These are phyloP conservation scores for Taphrorychus bicolor DNA, from an alignment of 2,888 invertebrate species.

Conservation along the genomic window DNA sequence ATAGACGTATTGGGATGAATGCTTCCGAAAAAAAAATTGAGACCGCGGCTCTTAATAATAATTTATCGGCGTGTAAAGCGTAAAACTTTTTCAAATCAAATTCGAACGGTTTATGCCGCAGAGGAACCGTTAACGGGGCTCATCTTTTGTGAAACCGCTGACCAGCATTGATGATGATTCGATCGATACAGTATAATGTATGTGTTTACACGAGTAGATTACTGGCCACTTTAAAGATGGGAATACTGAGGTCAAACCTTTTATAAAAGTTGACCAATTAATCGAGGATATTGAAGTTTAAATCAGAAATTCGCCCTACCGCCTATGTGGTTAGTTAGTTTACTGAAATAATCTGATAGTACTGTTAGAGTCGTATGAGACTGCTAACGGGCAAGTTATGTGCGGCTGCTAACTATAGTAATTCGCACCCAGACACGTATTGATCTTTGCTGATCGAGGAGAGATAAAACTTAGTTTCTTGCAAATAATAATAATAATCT, in stretches of 20 bases:
- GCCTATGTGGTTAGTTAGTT: too few relatives aligned
- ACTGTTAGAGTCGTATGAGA: background rate
- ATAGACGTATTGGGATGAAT: slow-evolving; percentile 1
- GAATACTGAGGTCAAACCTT: background rate
- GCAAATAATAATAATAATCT: too few relatives aligned
- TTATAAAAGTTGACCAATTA: background rate
- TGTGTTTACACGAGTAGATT: slow-evolving; percentile 2
- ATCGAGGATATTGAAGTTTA: too few relatives aligned
- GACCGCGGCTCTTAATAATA: slow-evolving; percentile 34
- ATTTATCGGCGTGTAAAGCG: slow-evolving; percentile 30
- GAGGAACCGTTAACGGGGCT: slow-evolving; percentile 27
- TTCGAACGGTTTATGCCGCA: slow-evolving; percentile 34
- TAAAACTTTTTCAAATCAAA: slow-evolving; percentile 40
- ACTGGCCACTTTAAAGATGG: background rate
- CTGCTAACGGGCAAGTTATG: background rate
- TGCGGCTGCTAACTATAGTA: background rate
- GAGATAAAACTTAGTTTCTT: too few relatives aligned
- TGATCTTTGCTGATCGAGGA: background rate
- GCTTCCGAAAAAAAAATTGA: slow-evolving; percentile 26
- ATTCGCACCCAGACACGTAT: background rate
- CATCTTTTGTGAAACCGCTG: slow-evolving; percentile 12
- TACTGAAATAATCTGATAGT: background rate
- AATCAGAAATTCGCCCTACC: background rate
- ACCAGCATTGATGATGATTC: background rate
- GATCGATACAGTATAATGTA: slow-evolving; percentile 1